A percentile compares a stretch with the other conserved stretches of the same genome.
Conservation (phyloP, 2,113 vertebrate genomes). For the Sardina pilchardus region DNA sequence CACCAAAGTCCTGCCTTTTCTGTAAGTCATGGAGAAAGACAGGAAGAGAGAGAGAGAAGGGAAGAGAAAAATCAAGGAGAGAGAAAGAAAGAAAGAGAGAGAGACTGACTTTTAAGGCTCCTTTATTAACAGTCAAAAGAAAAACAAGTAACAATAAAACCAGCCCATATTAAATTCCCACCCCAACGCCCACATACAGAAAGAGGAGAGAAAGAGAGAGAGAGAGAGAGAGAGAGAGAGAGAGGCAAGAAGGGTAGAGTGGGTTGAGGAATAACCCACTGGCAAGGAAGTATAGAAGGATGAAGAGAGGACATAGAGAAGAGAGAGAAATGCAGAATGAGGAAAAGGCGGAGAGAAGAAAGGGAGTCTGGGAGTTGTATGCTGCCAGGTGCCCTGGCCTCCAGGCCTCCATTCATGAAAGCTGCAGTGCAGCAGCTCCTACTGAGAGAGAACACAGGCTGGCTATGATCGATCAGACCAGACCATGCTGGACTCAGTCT, state of each 20-base stretch:
- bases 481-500: not conserved
- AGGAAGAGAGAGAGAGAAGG: not conserved
- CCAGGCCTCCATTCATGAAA: conserved; percentile 46
- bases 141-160: too few species aligned
- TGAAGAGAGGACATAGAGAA: not conserved
- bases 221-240: not conserved
- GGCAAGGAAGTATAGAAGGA: not conserved
- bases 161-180: too few species aligned
- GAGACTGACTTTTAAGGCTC: too few species aligned
- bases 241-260: too few species aligned
- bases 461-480: not conserved
- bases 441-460: not conserved
- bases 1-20: not conserved
- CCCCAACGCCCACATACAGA: too few species aligned
- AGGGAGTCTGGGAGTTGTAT: not conserved
- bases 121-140: too few species aligned
- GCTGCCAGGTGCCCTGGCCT: conserved; percentile 1
- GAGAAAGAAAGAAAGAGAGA: conserved; percentile 22
- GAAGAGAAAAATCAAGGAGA: conserved; percentile 28
- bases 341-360: not conserved
- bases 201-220: too few species aligned
- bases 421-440: conserved; percentile 35
- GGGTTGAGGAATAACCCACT: not conserved
- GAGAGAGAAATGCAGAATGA: conserved; percentile 33
- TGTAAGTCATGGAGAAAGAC: not conserved